Percentiles rank a stretch among this genome's conserved stretches.
Evolutionary conservation across 2,113 vertebrate genomes (phyloP).

Genomic region (Melanerpes formicivorus): DNA sequence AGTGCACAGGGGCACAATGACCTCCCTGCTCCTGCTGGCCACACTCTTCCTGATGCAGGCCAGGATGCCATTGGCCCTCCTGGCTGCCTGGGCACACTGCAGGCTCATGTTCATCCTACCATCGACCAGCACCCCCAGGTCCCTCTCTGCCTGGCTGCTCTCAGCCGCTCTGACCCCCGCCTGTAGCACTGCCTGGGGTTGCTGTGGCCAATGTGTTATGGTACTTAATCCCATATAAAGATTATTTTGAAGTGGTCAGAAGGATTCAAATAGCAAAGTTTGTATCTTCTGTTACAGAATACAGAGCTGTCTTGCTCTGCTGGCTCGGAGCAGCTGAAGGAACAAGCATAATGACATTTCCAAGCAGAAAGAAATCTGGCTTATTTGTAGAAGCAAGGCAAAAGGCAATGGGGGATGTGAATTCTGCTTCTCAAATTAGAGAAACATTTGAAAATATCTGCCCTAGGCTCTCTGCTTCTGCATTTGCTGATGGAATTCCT

Average conservation of each 20-base stretch:
- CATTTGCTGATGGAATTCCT: not conserved
- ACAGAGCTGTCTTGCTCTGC: not conserved
- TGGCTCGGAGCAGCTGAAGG: not conserved
- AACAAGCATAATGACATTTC: conserved; percentile 27
- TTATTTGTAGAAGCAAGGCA: conserved; percentile 16
- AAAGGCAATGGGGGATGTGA: not conserved
- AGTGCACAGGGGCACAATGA: too few relatives aligned
- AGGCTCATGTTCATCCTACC: too few relatives aligned
- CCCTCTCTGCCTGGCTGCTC: too few relatives aligned
- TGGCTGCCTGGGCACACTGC: too few relatives aligned
- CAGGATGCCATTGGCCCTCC: too few relatives aligned
- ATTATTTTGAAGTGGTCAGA: not conserved
- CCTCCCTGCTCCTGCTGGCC: too few relatives aligned
- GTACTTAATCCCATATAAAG: not conserved
- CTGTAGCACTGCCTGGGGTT: too few relatives aligned
- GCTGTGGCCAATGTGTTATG: not conserved
- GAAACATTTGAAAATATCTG: conserved; percentile 2
- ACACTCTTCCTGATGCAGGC: too few relatives aligned
- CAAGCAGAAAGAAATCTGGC: conserved; percentile 13
- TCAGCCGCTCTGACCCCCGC: too few relatives aligned
- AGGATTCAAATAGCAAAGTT: not conserved
- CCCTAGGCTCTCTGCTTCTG: not conserved
- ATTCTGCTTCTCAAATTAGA: not conserved
- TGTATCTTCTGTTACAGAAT: not conserved
- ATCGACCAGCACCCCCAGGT: too few relatives aligned